Percentiles rank a stretch among this genome's conserved stretches.
Conservation (phyloP, 2,888 invertebrate species). For the Limenitis arthemis region DNA sequence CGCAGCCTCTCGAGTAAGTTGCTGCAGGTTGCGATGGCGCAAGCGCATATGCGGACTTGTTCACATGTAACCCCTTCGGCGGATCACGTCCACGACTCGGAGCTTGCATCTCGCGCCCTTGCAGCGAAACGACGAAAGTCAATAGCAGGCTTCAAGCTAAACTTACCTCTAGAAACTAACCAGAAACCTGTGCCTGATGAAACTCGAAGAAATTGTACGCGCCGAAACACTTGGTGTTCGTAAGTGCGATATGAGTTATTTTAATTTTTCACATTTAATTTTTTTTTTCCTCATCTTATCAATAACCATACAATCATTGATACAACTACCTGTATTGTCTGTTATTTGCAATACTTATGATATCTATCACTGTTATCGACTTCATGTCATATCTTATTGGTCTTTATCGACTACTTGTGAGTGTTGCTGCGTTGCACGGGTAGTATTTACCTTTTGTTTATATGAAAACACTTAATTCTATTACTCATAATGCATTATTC, state of each 20-base stretch:
- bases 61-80: conserved; percentile 44
- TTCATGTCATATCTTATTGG: conserved; percentile 38
- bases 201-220: conserved; percentile 46
- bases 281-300: conserved; percentile 11
- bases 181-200: conserved; percentile 44
- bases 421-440: conserved; percentile 32
- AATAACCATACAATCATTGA: conserved; percentile 7
- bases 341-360: conserved; percentile 24
- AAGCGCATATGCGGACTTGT: conserved; percentile 64
- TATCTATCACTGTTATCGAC: conserved; percentile 34
- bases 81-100: conserved; percentile 47
- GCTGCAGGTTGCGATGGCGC: conserved; percentile 65
- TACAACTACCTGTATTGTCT: conserved; percentile 12
- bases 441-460: not conserved
- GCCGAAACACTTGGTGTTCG: conserved; percentile 71
- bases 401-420: conserved; percentile 34
- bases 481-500: not conserved
- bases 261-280: conserved; percentile 1
- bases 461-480: not conserved
- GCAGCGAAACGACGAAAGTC: conserved; percentile 66
- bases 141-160: conserved; percentile 57
- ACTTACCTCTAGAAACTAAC: conserved; percentile 45
- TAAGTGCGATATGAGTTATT: conserved; percentile 30
- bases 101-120: conserved; percentile 57
- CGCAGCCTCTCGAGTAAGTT: conserved; percentile 59